These are phyloP conservation scores for Cynocephalus volans DNA, from an alignment of 2,113 vertebrate species.

Conservation along the genomic window DNA sequence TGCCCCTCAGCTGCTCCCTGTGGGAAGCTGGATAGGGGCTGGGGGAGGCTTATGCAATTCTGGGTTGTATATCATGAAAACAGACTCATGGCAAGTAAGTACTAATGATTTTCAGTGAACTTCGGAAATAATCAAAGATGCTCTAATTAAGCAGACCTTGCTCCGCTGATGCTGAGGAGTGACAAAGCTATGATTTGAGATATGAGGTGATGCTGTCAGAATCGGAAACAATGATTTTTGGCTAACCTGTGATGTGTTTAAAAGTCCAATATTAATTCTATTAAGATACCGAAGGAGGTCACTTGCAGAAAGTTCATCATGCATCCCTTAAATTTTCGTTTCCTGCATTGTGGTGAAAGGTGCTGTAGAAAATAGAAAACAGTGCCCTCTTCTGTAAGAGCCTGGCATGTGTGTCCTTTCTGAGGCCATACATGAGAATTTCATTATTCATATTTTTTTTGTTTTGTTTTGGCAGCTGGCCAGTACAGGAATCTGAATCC, in stretches of 20 bases:
- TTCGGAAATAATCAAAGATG: not conserved
- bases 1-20: not conserved
- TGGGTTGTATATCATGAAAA: not conserved
- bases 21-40: not conserved
- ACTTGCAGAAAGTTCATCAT: not conserved
- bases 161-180: not conserved
- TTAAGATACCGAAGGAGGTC: not conserved
- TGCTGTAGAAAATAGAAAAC: not conserved
- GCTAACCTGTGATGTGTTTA: not conserved
- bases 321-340: not conserved
- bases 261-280: not conserved
- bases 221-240: not conserved
- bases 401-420: not conserved
- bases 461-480: too few relatives aligned
- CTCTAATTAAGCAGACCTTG: not conserved
- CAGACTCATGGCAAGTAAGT: too few relatives aligned
- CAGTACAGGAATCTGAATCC: too few relatives aligned
- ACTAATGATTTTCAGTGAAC: not conserved
- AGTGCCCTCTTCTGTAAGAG: not conserved
- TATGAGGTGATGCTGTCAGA: not conserved
- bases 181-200: not conserved
- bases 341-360: not conserved
- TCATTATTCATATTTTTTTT: not conserved
- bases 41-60: not conserved
- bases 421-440: not conserved